Evolutionary conservation across 2,888 invertebrate species (phyloP), one percentile per base, ranked within the genome.

Genomic region (Sinotaia quadrata): DNA sequence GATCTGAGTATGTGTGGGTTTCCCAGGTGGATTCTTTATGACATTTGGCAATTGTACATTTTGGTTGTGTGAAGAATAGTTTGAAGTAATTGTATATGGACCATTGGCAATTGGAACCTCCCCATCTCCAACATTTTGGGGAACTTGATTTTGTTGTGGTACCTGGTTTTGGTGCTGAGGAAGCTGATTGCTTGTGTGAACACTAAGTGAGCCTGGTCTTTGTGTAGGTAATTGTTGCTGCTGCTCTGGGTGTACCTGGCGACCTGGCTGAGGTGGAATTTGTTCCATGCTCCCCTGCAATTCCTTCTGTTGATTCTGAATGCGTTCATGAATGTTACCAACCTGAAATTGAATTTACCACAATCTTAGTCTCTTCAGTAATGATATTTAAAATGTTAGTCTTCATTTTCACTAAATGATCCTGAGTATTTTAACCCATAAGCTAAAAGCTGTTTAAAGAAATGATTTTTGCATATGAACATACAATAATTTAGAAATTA

Each of bases 1-100:
- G 4, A 27, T 65, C 37, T 18, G 0, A 18, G 27, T 41, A n/a
- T 4, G 36, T 8, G 2, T 29, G n/a, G 29, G 29, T 3, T 47
- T 24, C n/a, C n/a, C n/a, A n/a, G n/a, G 29, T 15, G n/a, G 24
- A 31, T 59, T 37, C 37, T 59, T 27, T 21, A 47, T 29, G 52
- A 31, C n/a, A 33, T 41, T 18, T 36, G 58, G 33, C 36, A 29
- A n/a, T n/a, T 29, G 31, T 21, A 41, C 21, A 5, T 12, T 21
- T 2, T 68, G 70, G 41, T 67, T 69, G 29, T 63, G 41, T 47
- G 68, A 65, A 37, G 68, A 69, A 36, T 66, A 69, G 33, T 65
- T 34, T 47, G 68, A 66, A 41, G 62, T 57, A 10, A 21, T 36
- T 10, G 60, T 34, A 54, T 68, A 70, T 12, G 73, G 68, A 29